Evolutionary conservation across 2,888 invertebrate genomes (phyloP).

Genomic region (Drosophila borealis): DNA sequence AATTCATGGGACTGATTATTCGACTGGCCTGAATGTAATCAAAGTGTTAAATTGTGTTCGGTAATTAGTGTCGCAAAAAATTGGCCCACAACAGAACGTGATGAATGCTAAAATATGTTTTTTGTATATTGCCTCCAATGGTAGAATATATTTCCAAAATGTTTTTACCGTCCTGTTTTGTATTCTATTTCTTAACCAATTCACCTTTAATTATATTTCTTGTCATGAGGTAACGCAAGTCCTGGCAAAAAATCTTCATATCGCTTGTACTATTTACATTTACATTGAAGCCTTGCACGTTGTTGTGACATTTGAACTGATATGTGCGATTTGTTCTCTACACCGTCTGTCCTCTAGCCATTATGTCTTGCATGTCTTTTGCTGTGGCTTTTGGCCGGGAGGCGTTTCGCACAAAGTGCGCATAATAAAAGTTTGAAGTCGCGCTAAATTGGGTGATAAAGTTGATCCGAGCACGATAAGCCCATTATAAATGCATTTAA

Average conservation of each 20-base stretch:
- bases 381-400: constrained; percentile 6
- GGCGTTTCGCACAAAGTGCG: constrained; percentile 45
- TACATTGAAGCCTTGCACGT: constrained; percentile 15
- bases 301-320: constrained; percentile 49
- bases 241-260: too few species aligned
- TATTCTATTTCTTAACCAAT: too few species aligned
- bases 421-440: constrained; percentile 70
- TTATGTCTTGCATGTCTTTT: constrained; percentile 15
- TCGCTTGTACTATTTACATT: constrained; percentile 7
- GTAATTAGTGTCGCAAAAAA: constrained; percentile 61
- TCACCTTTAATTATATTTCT: too few species aligned
- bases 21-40: constrained; percentile 49
- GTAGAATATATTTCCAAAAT: too few species aligned
- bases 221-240: too few species aligned
- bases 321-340: constrained; percentile 28
- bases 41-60: constrained; percentile 70
- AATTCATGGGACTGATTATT: constrained; percentile 56
- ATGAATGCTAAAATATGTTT: not conserved
- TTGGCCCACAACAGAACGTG: not conserved
- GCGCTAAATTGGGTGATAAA: constrained; percentile 78
- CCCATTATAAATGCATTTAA: constrained; percentile 82
- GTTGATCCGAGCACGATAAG: constrained; percentile 82
- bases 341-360: constrained; percentile 6
- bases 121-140: not conserved
- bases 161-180: too few species aligned